These are phyloP conservation scores for Diorhabda carinulata DNA, from an alignment of 1,140 invertebrate species.

Conservation along the genomic window DNA sequence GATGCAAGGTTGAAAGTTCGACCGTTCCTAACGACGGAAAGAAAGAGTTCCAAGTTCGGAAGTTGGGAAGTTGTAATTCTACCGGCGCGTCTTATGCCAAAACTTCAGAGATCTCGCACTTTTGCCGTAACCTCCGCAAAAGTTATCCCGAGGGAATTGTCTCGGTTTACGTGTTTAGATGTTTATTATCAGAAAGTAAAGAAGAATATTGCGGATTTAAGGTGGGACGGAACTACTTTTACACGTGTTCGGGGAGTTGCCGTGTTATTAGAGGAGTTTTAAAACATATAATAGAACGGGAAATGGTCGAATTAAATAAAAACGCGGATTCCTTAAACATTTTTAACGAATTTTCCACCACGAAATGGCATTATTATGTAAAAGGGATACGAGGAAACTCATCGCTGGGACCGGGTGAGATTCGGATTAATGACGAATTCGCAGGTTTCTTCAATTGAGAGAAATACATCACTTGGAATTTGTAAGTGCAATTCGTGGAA, in stretches of 20 bases:
- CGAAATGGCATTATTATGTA: no score
- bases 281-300: no score
- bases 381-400: no score
- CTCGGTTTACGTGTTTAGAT: conserved; percentile 29
- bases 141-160: conserved; percentile 27
- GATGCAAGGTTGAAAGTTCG: conserved; percentile 19
- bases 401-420: no score
- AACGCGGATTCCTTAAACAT: no score
- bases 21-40: conserved; percentile 22
- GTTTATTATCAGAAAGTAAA: conserved; percentile 24
- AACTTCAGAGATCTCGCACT: conserved; percentile 20
- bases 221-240: conserved; percentile 9
- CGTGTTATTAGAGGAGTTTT: background rate
- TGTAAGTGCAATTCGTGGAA: no score
- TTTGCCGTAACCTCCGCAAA: conserved; percentile 27
- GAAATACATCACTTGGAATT: no score
- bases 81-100: conserved; percentile 4
- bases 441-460: no score
- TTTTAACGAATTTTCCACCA: no score
- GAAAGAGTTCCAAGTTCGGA: conserved; percentile 19
- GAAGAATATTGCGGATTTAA: conserved; percentile 8
- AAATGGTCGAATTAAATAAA: no score
- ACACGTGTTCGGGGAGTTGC: conserved; percentile 10
- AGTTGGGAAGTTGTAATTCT: conserved; percentile 16
- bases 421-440: no score